Evolutionary conservation across 1,140 invertebrate genomes (phyloP).

Genomic region (Zaprionus lachaisei): DNA sequence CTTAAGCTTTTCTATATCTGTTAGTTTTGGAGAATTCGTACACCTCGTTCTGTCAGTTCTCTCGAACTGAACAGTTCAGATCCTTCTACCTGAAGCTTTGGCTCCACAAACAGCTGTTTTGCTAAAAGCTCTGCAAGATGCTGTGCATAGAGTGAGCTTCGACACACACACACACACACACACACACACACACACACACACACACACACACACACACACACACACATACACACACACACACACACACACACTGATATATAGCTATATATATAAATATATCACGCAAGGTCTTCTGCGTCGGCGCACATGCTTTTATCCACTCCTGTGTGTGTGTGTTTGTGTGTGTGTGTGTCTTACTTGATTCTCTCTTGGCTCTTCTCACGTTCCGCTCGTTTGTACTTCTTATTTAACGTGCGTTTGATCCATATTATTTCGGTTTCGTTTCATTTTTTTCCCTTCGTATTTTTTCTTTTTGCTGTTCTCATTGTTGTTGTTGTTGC

Average conservation of each 20-base stretch:
- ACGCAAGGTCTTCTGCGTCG: slow-evolving; percentile 30
- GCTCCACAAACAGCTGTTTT: background rate
- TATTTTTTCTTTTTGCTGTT: slow-evolving; percentile 9
- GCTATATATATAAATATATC: background rate
- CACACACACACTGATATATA: background rate
- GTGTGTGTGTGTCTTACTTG: slow-evolving; percentile 28
- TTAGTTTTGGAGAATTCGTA: too few species aligned
- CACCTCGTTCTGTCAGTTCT: too few species aligned
- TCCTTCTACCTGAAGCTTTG: background rate
- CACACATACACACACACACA: background rate
- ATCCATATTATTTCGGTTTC: slow-evolving; percentile 67
- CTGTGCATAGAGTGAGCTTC: background rate
- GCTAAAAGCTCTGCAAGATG: background rate
- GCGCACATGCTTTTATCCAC: slow-evolving; percentile 37
- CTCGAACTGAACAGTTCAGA: too few species aligned
- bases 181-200: too few species aligned
- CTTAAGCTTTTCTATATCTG: too few species aligned
- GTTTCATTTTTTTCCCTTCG: slow-evolving; percentile 18
- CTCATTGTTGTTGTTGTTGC: background rate
- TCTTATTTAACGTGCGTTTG: slow-evolving; percentile 58
- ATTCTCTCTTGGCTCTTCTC: slow-evolving; percentile 61
- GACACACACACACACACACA: background rate
- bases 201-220: background rate
- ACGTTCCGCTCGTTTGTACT: slow-evolving; percentile 57
- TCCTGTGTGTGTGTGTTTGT: slow-evolving; percentile 26